phyloP scores from a whole-genome alignment of 2,797 vertebrate species.

The Valencia hispanica region DNA sequence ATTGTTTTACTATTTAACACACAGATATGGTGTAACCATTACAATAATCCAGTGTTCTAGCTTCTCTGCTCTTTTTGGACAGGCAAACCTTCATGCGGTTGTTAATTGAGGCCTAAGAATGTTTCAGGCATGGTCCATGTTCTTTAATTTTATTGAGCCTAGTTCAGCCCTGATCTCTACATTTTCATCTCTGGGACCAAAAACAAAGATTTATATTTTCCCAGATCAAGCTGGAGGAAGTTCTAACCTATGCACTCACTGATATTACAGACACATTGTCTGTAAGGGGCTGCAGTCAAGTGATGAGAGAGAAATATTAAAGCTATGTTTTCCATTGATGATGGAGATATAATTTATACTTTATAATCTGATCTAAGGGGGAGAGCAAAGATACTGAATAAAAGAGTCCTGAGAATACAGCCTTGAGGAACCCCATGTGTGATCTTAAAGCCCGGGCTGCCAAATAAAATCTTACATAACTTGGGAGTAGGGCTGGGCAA shows the following conservation, averaged over 20 bases:
- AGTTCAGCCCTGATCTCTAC: not conserved
- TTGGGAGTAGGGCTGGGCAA: too few species aligned
- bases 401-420: not conserved
- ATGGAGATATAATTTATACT: not conserved
- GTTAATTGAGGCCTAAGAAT: not conserved
- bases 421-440: not conserved
- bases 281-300: not conserved
- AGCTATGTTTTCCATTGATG: not conserved
- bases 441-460: not conserved
- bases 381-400: not conserved
- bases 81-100: too few species aligned
- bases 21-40: too few species aligned
- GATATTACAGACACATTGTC: not conserved
- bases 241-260: not conserved
- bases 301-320: not conserved
- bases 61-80: too few species aligned
- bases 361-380: not conserved
- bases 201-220: not conserved
- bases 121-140: not conserved
- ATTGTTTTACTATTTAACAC: too few species aligned
- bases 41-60: too few species aligned
- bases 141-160: not conserved
- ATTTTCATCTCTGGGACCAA: not conserved
- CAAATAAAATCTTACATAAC: not conserved
- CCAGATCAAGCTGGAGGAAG: not conserved